A percentile compares a stretch with the other conserved stretches of the same genome.
Conservation (phyloP, 2,113 vertebrate genomes). For the Calonectris borealis region DNA sequence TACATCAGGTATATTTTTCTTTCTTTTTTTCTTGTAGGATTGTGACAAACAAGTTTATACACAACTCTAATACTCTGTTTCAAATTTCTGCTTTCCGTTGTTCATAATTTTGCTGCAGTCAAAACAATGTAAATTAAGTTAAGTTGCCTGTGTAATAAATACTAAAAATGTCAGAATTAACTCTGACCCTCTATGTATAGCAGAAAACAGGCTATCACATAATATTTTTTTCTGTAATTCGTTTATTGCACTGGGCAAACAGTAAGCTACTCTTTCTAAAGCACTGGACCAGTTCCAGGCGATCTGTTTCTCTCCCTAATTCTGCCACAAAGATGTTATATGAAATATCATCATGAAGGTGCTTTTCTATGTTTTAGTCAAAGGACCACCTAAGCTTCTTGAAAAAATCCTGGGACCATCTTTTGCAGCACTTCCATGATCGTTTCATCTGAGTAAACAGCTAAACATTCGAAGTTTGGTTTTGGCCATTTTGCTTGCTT, state of each 20-base stretch:
- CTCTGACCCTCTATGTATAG: not conserved
- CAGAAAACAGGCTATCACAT: conserved; percentile 24
- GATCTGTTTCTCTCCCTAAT: not conserved
- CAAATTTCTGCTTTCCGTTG: conserved; percentile 6
- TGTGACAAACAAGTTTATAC: conserved; percentile 7
- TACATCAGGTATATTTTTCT: not conserved
- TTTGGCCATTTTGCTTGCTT: not conserved
- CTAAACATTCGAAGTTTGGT: not conserved
- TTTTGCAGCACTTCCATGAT: not conserved
- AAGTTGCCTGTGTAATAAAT: conserved; percentile 40
- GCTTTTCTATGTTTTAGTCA: not conserved
- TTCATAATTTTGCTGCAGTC: not conserved
- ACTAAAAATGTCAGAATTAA: conserved; percentile 49
- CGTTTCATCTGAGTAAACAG: not conserved
- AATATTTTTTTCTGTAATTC: not conserved
- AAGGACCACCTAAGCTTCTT: not conserved
- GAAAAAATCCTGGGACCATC: not conserved
- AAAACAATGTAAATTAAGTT: conserved; percentile 49
- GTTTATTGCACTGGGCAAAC: not conserved
- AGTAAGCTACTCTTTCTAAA: conserved; percentile 6
- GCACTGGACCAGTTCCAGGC: not conserved
- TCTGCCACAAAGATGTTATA: not conserved
- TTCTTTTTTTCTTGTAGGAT: not conserved
- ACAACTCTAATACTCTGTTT: not conserved
- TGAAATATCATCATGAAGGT: not conserved